Evolutionary conservation across 1,140 invertebrate genomes (phyloP).

Genomic region (Plodia interpunctella): DNA sequence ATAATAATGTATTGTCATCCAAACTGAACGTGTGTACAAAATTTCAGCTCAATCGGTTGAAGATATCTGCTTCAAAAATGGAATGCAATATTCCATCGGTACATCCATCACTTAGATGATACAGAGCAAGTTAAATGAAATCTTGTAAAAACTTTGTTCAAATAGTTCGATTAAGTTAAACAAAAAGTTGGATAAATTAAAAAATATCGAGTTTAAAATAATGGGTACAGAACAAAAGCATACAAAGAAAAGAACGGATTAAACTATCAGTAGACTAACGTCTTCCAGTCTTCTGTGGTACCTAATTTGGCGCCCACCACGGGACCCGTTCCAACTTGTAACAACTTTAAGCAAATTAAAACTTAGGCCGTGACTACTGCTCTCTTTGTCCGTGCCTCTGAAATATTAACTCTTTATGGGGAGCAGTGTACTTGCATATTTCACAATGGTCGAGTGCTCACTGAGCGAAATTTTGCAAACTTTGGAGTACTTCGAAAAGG

Average conservation of each 20-base stretch:
- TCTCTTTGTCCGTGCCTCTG: slow-evolving; percentile 61
- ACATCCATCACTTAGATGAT: too few relatives aligned
- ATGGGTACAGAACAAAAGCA: slow-evolving; percentile 22
- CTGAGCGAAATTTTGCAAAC: too few relatives aligned
- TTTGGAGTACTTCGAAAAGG: too few relatives aligned
- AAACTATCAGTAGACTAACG: slow-evolving; percentile 63
- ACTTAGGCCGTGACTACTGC: slow-evolving; percentile 66
- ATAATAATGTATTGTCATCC: too few relatives aligned
- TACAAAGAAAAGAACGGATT: slow-evolving; percentile 50
- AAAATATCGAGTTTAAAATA: slow-evolving; percentile 1
- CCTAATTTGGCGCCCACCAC: slow-evolving; percentile 68
- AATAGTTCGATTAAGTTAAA: too few relatives aligned
- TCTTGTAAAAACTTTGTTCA: too few relatives aligned
- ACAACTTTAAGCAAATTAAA: slow-evolving; percentile 76
- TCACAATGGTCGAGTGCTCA: neutral
- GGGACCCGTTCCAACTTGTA: slow-evolving; percentile 71
- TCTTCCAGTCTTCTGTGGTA: slow-evolving; percentile 43
- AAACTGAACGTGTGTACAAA: too few relatives aligned
- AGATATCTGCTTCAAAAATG: too few relatives aligned
- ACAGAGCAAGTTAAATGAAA: too few relatives aligned
- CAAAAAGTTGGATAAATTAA: too few relatives aligned
- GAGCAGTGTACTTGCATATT: slow-evolving; percentile 49
- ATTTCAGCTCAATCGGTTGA: too few relatives aligned
- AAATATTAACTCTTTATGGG: slow-evolving; percentile 76
- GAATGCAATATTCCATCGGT: too few relatives aligned